These are phyloP conservation scores for Julus scandinavius DNA, from an alignment of 2,888 invertebrate species.

Conservation along the genomic window DNA sequence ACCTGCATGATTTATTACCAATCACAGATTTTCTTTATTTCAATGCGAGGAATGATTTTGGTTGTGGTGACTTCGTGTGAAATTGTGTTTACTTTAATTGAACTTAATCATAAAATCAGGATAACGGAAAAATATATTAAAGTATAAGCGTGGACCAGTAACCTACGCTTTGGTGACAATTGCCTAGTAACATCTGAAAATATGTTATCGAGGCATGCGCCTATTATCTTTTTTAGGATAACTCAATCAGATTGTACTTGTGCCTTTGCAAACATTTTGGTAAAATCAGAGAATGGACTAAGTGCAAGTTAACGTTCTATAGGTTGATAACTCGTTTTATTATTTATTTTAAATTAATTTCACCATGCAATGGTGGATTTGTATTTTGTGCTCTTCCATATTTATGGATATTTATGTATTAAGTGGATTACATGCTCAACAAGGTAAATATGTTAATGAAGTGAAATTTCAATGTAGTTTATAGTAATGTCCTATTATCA, in stretches of 20 bases:
- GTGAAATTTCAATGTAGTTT: background rate
- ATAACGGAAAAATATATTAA: background rate
- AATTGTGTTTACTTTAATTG: background rate
- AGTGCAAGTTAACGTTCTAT: background rate
- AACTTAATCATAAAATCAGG: background rate
- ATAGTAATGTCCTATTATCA: no score
- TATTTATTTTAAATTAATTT: background rate
- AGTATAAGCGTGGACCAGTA: background rate
- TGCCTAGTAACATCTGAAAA: conserved; percentile 1
- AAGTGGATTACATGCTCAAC: background rate
- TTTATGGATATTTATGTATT: background rate
- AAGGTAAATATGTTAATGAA: background rate
- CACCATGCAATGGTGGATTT: conserved; percentile 4
- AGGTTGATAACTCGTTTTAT: background rate
- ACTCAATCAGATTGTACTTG: background rate
- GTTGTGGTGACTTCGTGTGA: no score
- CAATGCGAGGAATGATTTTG: no score
- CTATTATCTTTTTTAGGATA: background rate
- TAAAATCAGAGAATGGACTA: background rate
- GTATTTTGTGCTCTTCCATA: background rate
- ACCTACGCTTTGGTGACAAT: conserved; percentile 1
- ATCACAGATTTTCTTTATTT: no score
- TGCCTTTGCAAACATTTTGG: background rate
- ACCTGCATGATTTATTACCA: no score
- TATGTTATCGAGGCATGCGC: background rate